Evolutionary conservation across 2,797 vertebrate species (phyloP), one percentile per base, ranked within the genome.

Genomic region (Todus mexicanus): DNA sequence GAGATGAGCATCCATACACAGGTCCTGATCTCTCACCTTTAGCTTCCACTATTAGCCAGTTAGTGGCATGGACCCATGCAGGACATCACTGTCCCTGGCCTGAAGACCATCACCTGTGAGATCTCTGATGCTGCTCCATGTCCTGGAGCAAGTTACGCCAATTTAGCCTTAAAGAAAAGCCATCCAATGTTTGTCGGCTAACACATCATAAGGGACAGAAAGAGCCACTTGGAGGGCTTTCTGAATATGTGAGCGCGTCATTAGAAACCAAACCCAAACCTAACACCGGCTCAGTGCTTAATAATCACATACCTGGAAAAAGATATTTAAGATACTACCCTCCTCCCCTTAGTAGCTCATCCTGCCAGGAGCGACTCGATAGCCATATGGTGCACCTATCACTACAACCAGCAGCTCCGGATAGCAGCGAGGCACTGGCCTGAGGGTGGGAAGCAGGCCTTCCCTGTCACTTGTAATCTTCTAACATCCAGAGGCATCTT

Each of bases 401-500:
- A 14, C 48, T 31, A 11, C 60, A 75, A 27, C 51, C 69, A 92
- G 65, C 74, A 40, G 60, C 48, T 31, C 38, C 4, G 7, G 90
- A 84, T 93, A 87, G 87, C 18, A 61, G 83, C 0, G 1, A 75
- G 71, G 61, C 53, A 27, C 60, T 63, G 77, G 27, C 50, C 50
- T 11, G 27, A 89, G 87, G 40, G 57, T 91, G 74, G 87, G 92
- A 92, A 82, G 87, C 64, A 83, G 87, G 87, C 57, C 80, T 56
- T 69, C 74, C 72, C 77, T 85, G 84, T 85, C 74, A 89, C 81
- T 92, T 91, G 78, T 91, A 94, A 96, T 94, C 84, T 91, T 73
- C 89, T 93, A 87, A 75, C 95, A 92, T 92, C 66, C 91, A 96
- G 86, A 89, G 87, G 90, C 80, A 89, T 88, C 89, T 85, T 84